phyloP scores from a whole-genome alignment of 2,888 invertebrate species.

The Lacanobia oleracea region DNA sequence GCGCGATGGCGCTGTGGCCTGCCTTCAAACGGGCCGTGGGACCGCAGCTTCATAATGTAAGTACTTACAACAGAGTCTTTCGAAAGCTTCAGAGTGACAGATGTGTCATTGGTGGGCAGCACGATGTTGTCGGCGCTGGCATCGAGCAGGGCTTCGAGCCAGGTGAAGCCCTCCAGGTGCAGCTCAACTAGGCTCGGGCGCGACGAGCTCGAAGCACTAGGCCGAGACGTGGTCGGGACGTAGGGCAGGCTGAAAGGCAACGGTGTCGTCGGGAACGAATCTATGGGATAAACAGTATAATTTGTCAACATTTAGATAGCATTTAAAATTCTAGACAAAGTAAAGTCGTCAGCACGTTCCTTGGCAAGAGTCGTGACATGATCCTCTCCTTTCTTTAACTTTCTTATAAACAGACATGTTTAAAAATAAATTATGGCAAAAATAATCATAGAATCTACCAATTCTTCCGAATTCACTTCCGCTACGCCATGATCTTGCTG shows the following conservation, averaged over 20 bases:
- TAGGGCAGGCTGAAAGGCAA: rapidly evolving
- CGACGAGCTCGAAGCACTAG: background rate
- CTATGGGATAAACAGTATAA: conserved; percentile 14
- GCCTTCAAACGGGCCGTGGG: too few relatives aligned
- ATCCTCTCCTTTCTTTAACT: too few relatives aligned
- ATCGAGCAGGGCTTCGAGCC: conserved; percentile 75
- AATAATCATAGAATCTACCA: too few relatives aligned
- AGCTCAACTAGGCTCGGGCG: conserved; percentile 63
- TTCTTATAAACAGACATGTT: too few relatives aligned
- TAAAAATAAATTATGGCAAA: too few relatives aligned
- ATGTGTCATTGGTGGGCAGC: conserved; percentile 73
- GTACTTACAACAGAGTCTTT: conserved; percentile 73
- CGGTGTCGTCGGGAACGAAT: conserved; percentile 20
- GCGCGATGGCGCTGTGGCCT: too few relatives aligned
- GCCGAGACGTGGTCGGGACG: rapidly evolving
- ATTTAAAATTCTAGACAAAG: background rate
- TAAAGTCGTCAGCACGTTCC: background rate
- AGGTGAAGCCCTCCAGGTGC: conserved; percentile 75
- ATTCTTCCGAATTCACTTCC: too few relatives aligned
- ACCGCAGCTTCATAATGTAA: background rate
- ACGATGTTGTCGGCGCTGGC: conserved; percentile 67
- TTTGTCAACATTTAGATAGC: background rate
- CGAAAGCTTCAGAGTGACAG: conserved; percentile 73
- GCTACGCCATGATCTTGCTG: too few relatives aligned
- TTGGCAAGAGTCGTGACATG: too few relatives aligned